Evolutionary conservation across 2,797 vertebrate species (phyloP).

Genomic region (Danionella dracula): DNA sequence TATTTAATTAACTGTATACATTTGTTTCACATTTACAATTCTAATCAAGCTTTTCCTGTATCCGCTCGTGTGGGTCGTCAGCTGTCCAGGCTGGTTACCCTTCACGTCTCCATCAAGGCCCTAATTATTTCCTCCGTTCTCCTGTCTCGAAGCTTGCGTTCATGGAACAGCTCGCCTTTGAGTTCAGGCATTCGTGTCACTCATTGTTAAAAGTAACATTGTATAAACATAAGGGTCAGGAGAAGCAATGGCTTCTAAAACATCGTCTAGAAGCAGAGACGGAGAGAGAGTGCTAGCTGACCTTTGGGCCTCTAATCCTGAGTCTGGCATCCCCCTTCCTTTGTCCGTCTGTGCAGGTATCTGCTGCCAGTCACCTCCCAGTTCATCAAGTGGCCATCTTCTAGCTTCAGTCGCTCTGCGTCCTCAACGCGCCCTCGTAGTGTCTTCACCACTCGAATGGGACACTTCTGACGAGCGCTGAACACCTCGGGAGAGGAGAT

Average conservation of each 20-base stretch:
- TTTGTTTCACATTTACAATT: conserved; percentile 9
- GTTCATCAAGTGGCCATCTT: conserved; percentile 87
- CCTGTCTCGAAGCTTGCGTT: conserved; percentile 54
- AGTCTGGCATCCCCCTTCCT: conserved; percentile 55
- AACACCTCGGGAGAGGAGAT: conserved; percentile 16
- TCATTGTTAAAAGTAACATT: conserved; percentile 40
- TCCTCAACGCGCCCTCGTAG: conserved; percentile 79
- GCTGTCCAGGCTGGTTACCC: conserved; percentile 39
- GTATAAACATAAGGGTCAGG: conserved; percentile 29
- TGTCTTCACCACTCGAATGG: conserved; percentile 83
- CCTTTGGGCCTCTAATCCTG: conserved; percentile 70
- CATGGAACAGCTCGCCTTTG: conserved; percentile 26
- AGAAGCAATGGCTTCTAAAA: background rate
- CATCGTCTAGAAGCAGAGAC: background rate
- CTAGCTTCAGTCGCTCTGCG: conserved; percentile 77
- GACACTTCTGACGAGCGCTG: conserved; percentile 75
- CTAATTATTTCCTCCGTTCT: conserved; percentile 69
- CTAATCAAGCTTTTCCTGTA: conserved; percentile 27
- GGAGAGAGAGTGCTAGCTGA: conserved; percentile 54
- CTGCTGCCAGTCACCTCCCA: conserved; percentile 92
- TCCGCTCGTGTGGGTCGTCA: conserved; percentile 29
- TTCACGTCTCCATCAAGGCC: conserved; percentile 55
- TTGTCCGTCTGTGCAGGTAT: conserved; percentile 78
- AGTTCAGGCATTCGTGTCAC: conserved; percentile 32
- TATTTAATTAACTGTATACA: conserved; percentile 37